phyloP scores from a whole-genome alignment of 1,140 invertebrate genomes.

The Diorhabda carinulata region DNA sequence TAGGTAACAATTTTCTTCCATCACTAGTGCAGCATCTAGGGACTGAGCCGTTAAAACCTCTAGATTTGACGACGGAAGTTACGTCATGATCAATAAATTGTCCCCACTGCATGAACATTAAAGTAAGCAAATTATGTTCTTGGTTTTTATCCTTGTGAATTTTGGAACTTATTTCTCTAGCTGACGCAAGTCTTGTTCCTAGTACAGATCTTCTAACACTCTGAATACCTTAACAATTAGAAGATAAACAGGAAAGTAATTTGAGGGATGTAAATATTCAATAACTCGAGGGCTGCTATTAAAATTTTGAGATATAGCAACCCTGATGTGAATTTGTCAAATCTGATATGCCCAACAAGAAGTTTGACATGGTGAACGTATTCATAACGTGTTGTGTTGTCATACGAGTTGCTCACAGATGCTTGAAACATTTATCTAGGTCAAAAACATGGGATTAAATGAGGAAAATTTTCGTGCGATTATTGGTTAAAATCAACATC shows the following conservation, averaged over 20 bases:
- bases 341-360: too few relatives aligned
- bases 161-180: constrained; percentile 60
- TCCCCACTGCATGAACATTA: constrained; percentile 85
- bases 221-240: constrained; percentile 36
- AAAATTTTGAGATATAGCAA: too few relatives aligned
- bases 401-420: too few relatives aligned
- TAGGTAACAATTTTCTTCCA: constrained; percentile 57
- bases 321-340: too few relatives aligned
- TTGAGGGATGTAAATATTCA: not conserved
- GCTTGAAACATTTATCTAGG: too few relatives aligned
- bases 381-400: too few relatives aligned
- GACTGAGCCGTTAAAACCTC: constrained; percentile 75
- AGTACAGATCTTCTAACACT: constrained; percentile 50
- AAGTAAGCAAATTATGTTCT: constrained; percentile 58
- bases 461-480: too few relatives aligned
- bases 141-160: constrained; percentile 63
- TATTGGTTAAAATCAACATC: too few relatives aligned
- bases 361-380: too few relatives aligned
- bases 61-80: constrained; percentile 62
- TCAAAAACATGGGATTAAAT: too few relatives aligned
- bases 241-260: not conserved
- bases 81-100: constrained; percentile 80
- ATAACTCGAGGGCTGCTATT: too few relatives aligned
- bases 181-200: constrained; percentile 56
- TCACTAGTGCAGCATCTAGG: constrained; percentile 72